Conservation (phyloP, 2,888 invertebrate genomes). For the Oscheius sp. region DNA sequence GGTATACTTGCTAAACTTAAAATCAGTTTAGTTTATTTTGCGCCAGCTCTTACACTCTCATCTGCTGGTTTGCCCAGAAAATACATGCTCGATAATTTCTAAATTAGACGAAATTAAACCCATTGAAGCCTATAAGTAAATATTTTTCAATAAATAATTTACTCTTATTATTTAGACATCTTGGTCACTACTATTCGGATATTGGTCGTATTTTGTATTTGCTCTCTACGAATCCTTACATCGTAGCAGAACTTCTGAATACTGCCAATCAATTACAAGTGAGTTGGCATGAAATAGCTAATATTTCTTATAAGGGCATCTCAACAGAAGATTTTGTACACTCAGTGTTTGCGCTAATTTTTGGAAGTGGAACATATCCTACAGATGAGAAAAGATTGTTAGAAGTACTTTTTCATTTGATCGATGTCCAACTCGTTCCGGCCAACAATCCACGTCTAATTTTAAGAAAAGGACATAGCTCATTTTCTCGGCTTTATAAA, state of each 20-base stretch:
- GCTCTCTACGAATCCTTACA: slow-evolving; percentile 47
- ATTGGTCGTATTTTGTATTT: slow-evolving; percentile 38
- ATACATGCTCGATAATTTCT: slow-evolving; percentile 15
- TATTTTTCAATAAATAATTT: too few relatives aligned
- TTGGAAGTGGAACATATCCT: slow-evolving; percentile 18
- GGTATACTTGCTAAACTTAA: background rate
- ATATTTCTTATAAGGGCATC: slow-evolving; percentile 19
- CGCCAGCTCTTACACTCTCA: slow-evolving; percentile 21
- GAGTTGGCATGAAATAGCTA: background rate
- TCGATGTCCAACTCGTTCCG: slow-evolving; percentile 76
- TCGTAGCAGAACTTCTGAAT: slow-evolving; percentile 57
- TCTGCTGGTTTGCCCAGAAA: slow-evolving; percentile 17
- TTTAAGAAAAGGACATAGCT: slow-evolving; percentile 84
- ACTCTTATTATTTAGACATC: too few relatives aligned
- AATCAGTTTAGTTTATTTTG: background rate
- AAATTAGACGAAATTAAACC: slow-evolving; percentile 12
- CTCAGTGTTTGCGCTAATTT: slow-evolving; percentile 26
- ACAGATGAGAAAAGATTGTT: slow-evolving; percentile 28
- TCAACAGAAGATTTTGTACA: slow-evolving; percentile 20
- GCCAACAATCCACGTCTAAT: slow-evolving; percentile 77
- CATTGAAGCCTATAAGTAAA: slow-evolving; percentile 26
- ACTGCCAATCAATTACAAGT: background rate
- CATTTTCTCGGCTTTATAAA: slow-evolving; percentile 85
- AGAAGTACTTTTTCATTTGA: slow-evolving; percentile 24
- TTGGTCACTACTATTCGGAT: slow-evolving; percentile 48